Conservation (phyloP, 2,888 invertebrate species). For the Linyphia triangularis region DNA sequence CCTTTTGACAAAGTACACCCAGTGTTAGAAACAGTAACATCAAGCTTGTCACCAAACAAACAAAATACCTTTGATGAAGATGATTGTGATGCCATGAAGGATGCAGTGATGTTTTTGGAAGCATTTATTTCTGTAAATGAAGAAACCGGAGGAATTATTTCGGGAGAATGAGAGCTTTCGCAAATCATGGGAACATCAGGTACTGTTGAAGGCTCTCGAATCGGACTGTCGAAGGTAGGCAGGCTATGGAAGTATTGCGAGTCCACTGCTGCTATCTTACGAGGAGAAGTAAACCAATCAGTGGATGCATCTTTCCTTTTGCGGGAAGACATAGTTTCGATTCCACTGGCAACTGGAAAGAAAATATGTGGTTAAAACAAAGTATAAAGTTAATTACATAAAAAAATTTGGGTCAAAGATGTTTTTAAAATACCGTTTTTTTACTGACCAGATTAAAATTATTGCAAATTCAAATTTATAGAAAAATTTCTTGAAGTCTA, state of each 20-base stretch:
- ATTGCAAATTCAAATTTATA: too few species aligned
- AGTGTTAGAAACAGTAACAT: too few species aligned
- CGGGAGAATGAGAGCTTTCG: slow-evolving; percentile 36
- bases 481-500: too few species aligned
- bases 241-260: slow-evolving; percentile 37
- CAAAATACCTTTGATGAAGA: slow-evolving; percentile 55
- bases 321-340: slow-evolving; percentile 60
- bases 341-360: slow-evolving; percentile 49
- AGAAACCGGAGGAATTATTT: slow-evolving; percentile 22
- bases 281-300: slow-evolving; percentile 27
- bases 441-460: too few species aligned
- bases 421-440: background rate
- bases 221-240: slow-evolving; percentile 12
- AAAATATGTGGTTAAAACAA: background rate
- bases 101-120: slow-evolving; percentile 19
- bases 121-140: slow-evolving; percentile 30
- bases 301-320: slow-evolving; percentile 46
- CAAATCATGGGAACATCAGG: slow-evolving; percentile 22
- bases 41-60: background rate
- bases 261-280: slow-evolving; percentile 50
- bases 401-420: background rate
- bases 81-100: slow-evolving; percentile 9
- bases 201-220: slow-evolving; percentile 21
- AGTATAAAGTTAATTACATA: background rate
- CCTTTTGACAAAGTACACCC: too few species aligned